Conservation (phyloP, 2,888 invertebrate species). For the Plutella xylostella region DNA sequence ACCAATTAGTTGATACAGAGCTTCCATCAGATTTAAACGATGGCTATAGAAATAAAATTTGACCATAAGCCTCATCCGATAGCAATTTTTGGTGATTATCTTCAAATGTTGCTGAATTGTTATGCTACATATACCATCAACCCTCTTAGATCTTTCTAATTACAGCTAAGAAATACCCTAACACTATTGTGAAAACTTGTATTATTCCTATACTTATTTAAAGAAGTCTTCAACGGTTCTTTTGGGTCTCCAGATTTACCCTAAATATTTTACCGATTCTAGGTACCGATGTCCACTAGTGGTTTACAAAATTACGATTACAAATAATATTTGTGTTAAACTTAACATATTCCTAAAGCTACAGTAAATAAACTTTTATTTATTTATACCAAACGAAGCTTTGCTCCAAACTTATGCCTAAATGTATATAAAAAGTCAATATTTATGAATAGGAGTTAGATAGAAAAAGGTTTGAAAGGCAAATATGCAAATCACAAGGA, state of each 20-base stretch:
- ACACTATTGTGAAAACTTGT: neutral
- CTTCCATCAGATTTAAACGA: too few species aligned
- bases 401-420: slow-evolving; percentile 40
- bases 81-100: too few species aligned
- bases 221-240: slow-evolving; percentile 1
- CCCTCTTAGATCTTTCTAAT: too few species aligned
- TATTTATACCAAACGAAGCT: slow-evolving; percentile 39
- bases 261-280: neutral
- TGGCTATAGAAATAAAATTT: too few species aligned
- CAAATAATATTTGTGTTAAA: too few species aligned
- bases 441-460: slow-evolving; percentile 33
- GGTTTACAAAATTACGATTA: neutral
- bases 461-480: slow-evolving; percentile 54
- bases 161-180: too few species aligned
- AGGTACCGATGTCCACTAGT: neutral
- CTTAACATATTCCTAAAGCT: slow-evolving; percentile 21
- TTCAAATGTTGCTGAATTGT: too few species aligned
- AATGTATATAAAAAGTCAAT: slow-evolving; percentile 42
- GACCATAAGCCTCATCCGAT: too few species aligned
- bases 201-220: too few species aligned
- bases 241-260: neutral
- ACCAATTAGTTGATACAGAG: too few species aligned
- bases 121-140: too few species aligned
- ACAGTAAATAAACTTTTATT: slow-evolving; percentile 13
- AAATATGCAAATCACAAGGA: slow-evolving; percentile 59